Percentiles rank a stretch among this genome's conserved stretches.
phyloP scores from a whole-genome alignment of 2,113 vertebrate genomes.

The Oncorhynchus tshawytscha region DNA sequence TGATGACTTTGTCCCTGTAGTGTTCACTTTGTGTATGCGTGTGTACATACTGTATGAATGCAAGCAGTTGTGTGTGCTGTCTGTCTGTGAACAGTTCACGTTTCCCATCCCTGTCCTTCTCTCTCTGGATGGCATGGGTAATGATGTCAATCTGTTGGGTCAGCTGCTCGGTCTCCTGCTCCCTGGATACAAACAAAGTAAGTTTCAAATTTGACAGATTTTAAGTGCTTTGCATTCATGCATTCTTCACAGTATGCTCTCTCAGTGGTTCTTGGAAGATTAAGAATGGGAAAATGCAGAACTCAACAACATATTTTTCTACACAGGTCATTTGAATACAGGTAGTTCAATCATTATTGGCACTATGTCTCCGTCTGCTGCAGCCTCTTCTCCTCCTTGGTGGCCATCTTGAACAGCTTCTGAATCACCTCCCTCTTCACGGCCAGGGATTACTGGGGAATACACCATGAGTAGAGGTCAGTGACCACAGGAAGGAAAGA shows the following conservation, averaged over 20 bases:
- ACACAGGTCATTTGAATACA: background rate
- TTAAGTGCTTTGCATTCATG: background rate
- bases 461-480: too few species aligned
- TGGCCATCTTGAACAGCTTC: constrained; percentile 72
- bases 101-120: constrained; percentile 63
- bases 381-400: constrained; percentile 75
- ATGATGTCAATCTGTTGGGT: constrained; percentile 69
- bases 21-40: background rate
- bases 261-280: too few species aligned
- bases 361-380: constrained; percentile 63
- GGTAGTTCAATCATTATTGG: too few species aligned
- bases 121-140: constrained; percentile 66
- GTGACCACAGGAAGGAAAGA: background rate
- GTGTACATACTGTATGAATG: background rate
- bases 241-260: background rate
- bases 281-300: background rate
- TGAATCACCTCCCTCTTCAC: constrained; percentile 79
- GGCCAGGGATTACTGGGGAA: constrained; percentile 75
- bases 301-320: background rate
- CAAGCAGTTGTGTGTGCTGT: background rate
- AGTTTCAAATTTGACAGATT: background rate
- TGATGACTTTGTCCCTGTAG: background rate
- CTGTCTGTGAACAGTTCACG: background rate
- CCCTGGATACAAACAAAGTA: constrained; percentile 62
- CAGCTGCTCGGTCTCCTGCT: constrained; percentile 74